phyloP scores from a whole-genome alignment of 2,797 vertebrate species.

The Psittacula derbiana region DNA sequence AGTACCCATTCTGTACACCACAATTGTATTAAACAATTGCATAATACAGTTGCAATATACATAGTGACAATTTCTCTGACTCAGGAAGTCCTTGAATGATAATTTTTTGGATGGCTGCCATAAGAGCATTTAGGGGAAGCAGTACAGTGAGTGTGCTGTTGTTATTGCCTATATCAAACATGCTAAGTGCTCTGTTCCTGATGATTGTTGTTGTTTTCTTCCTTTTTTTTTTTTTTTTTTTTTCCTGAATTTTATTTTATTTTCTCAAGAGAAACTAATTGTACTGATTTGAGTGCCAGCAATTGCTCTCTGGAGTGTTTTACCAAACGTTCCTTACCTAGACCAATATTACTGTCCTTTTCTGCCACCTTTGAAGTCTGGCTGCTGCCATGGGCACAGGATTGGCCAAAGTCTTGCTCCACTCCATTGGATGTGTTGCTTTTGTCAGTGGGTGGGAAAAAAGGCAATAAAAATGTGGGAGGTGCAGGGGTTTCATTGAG shows the following conservation, averaged over 20 bases:
- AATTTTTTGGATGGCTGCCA: neutral
- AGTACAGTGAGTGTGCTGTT: neutral
- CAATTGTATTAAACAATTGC: neutral
- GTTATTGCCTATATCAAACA: neutral
- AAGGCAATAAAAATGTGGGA: neutral
- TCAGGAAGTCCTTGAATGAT: neutral
- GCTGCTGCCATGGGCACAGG: neutral
- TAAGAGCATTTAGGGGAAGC: neutral
- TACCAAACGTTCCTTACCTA: neutral
- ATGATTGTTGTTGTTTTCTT: neutral
- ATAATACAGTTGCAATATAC: neutral
- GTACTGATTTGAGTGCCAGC: neutral
- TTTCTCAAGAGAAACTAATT: neutral
- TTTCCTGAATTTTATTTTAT: neutral
- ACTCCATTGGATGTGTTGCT: neutral
- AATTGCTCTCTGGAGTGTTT: neutral
- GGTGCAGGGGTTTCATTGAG: neutral
- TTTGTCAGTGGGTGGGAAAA: neutral
- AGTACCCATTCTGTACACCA: neutral
- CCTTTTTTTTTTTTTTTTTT: neutral
- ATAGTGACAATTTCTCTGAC: neutral
- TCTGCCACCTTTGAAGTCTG: neutral
- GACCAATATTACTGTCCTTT: neutral
- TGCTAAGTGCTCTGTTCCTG: neutral
- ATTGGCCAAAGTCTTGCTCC: neutral